Evolutionary conservation across 2,113 vertebrate genomes (phyloP).

Genomic region (Candoia aspera): DNA sequence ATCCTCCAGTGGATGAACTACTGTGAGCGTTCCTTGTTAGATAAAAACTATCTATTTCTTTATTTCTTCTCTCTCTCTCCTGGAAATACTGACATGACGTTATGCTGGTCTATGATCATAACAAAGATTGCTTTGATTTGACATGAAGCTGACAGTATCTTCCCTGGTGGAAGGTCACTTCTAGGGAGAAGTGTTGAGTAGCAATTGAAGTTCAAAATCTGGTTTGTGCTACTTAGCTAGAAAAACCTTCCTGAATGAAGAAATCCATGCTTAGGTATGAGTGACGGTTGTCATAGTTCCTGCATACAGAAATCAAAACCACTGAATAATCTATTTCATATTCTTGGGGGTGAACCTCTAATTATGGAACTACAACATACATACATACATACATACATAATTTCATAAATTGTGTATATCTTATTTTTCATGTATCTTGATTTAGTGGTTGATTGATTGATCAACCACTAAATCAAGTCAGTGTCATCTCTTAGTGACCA

Average conservation of each 20-base stretch:
- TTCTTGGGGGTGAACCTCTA: not conserved
- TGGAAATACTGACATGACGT: not conserved
- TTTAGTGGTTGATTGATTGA: not conserved
- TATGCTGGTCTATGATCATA: conserved; percentile 17
- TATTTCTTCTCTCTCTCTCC: not conserved
- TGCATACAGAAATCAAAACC: not conserved
- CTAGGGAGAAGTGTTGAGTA: not conserved
- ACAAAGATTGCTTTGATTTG: conserved; percentile 56
- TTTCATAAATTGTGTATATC: not conserved
- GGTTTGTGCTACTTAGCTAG: conserved; percentile 25
- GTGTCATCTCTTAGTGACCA: not conserved
- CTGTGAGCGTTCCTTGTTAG: conserved; percentile 59
- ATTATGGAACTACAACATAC: not conserved
- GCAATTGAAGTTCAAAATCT: conserved; percentile 21
- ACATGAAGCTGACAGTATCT: conserved; percentile 53
- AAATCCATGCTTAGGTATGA: too few species aligned
- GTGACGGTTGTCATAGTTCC: not conserved
- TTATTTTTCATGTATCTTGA: not conserved
- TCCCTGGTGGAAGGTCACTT: conserved; percentile 34
- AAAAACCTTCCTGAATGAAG: conserved; percentile 16
- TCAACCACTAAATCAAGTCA: not conserved
- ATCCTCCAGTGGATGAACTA: conserved; percentile 57
- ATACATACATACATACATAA: too few species aligned
- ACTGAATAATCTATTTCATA: too few species aligned
- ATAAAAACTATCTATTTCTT: conserved; percentile 6